Evolutionary conservation across 2,797 vertebrate species (phyloP).

Genomic region (Pachyuromys duprasi): DNA sequence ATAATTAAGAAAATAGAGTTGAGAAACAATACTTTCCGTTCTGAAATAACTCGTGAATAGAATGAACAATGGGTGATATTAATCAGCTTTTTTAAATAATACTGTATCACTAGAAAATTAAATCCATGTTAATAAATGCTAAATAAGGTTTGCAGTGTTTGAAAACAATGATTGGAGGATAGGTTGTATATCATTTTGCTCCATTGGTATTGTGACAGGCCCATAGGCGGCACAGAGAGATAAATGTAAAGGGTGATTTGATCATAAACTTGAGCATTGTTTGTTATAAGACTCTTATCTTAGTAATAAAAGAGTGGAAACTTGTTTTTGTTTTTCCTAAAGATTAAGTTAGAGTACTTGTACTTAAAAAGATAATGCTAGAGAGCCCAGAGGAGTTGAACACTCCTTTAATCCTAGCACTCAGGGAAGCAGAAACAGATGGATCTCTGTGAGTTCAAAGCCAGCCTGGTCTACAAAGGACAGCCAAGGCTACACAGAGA

Average conservation of each 20-base stretch:
- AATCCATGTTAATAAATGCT: conserved; percentile 2
- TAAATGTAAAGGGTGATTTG: neutral
- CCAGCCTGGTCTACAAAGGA: no score
- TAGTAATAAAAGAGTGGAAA: neutral
- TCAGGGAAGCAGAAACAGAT: no score
- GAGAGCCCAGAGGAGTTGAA: no score
- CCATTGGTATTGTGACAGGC: neutral
- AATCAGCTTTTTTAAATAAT: conserved; percentile 23
- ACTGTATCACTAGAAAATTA: conserved; percentile 7
- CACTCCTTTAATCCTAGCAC: no score
- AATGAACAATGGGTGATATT: conserved; percentile 34
- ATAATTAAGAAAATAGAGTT: conserved; percentile 20
- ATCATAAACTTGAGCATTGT: neutral
- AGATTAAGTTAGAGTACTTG: conserved; percentile 1
- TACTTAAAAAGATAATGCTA: neutral
- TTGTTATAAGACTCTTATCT: neutral
- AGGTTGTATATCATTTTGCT: neutral
- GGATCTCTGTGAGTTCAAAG: no score
- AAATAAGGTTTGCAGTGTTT: neutral
- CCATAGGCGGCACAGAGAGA: neutral
- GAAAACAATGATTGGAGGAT: neutral
- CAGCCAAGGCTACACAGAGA: no score
- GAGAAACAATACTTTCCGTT: neutral
- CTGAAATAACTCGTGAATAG: neutral
- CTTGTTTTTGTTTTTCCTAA: conserved; percentile 8